Base-by-base conservation (phyloP, 2,888 invertebrate genomes). In the Drosophila atripex region DNA sequence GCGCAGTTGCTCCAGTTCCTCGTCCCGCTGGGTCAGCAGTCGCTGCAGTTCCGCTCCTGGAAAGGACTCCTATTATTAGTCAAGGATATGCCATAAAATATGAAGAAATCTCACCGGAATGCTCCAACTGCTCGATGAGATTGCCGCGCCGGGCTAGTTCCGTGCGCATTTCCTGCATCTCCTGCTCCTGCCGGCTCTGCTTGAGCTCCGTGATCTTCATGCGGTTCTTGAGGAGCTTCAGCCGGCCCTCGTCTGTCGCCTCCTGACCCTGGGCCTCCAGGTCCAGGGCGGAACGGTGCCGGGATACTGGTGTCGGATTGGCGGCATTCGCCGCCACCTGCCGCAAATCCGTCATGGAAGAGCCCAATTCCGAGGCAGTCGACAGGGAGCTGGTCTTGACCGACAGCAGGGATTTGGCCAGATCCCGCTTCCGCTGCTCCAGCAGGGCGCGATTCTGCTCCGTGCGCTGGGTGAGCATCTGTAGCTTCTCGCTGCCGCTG, bases 1-100 rank as follows among this genome's bases (percentile, higher is more conserved):
- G 0, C 58, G 96, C 93, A 5, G 96, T 95, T 90, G 95, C 95
- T 85, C 97, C 95, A 53, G 97, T 95, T 86, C 95, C 95, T 91
- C 66, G 1, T 53, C n/a, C 4, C 61, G 60, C 18, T 66, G 66
- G n/a, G 63, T 28, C 0, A 72, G 21, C 9, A 55, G 47, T 5
- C 23, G 35, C 46, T 65, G 71, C 30, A 71, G 16, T 30, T 70
- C 63, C 3, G 63, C 72, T 1, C 63, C 72, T n/a, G 63, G 38
- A 9, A 61, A 14, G 28, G 9, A 9, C 9, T 28, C 3, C 8
- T 8, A 9, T 28, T 28, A 28, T 8, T 9, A 28, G 9, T 9
- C 39, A 14, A n/a, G 14, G 1, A 39, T n/a, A 16, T 39, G 5
- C 14, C 39, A 14, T 8, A 14, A 35, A 35, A 11, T 12, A 5